Percentiles rank a stretch among this genome's conserved stretches.
These are phyloP conservation scores for Tor tambroides DNA, from an alignment of 2,113 vertebrate genomes.

Conservation along the genomic window DNA sequence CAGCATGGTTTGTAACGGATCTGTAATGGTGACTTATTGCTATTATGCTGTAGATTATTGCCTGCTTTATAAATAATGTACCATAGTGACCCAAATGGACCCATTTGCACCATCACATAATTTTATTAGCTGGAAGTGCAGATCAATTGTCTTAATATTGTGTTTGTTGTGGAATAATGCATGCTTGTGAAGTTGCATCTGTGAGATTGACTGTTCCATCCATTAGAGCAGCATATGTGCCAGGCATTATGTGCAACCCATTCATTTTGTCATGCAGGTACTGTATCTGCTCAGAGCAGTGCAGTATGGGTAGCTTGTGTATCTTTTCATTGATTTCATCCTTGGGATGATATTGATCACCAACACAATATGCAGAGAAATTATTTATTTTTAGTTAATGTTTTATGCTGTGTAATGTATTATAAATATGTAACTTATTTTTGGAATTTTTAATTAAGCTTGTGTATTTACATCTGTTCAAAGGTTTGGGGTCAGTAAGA, in stretches of 20 bases:
- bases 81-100: background rate
- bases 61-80: background rate
- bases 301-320: conserved; percentile 7
- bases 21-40: background rate
- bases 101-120: background rate
- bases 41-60: background rate
- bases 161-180: background rate
- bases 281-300: background rate
- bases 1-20: background rate
- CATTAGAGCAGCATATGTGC: background rate
- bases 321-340: conserved; percentile 7
- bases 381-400: too few relatives aligned
- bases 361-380: too few relatives aligned
- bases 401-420: too few relatives aligned
- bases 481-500: too few relatives aligned
- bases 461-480: too few relatives aligned
- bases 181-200: background rate
- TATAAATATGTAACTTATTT: too few relatives aligned
- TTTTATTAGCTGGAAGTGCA: background rate
- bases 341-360: conserved; percentile 20
- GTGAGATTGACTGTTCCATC: background rate
- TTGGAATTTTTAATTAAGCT: too few relatives aligned
- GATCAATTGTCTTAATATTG: background rate
- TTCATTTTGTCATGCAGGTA: background rate
- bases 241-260: background rate